Conservation (phyloP, 37 sponge, comb jelly and placozoan genomes). For the Ephydatia muelleri region DNA sequence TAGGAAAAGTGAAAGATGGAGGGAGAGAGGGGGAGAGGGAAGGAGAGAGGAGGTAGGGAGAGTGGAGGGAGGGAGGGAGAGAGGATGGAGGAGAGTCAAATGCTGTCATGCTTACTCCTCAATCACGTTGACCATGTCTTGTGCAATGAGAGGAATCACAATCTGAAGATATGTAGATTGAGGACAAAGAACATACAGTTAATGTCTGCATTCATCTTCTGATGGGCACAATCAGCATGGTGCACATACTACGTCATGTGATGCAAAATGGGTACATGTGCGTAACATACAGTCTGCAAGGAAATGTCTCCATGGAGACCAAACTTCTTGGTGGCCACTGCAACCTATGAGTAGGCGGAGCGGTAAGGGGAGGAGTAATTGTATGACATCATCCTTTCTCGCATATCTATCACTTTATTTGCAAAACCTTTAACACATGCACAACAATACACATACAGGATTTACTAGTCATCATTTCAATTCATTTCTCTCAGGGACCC, state of each 20-base stretch:
- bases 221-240: too few species aligned
- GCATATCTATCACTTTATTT: not conserved
- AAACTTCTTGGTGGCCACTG: constrained; percentile 1
- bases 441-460: too few species aligned
- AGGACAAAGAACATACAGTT: too few species aligned
- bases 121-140: constrained; percentile 77
- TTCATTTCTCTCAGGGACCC: too few species aligned
- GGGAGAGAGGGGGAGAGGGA: not conserved
- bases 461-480: too few species aligned
- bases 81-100: not conserved
- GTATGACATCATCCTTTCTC: not conserved
- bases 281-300: constrained; percentile 1
- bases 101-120: constrained; percentile 27
- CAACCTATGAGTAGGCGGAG: not conserved
- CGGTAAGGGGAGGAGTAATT: not conserved
- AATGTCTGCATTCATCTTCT: too few species aligned
- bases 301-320: not conserved
- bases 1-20: not conserved
- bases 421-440: too few species aligned
- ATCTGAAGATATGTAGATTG: constrained; percentile 8
- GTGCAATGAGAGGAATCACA: constrained; percentile 57
- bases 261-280: too few species aligned
- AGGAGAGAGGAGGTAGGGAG: not conserved
- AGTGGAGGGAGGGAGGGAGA: not conserved
- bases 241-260: too few species aligned